Conservation (phyloP, 2,113 vertebrate species). For the Caracal caracal region DNA sequence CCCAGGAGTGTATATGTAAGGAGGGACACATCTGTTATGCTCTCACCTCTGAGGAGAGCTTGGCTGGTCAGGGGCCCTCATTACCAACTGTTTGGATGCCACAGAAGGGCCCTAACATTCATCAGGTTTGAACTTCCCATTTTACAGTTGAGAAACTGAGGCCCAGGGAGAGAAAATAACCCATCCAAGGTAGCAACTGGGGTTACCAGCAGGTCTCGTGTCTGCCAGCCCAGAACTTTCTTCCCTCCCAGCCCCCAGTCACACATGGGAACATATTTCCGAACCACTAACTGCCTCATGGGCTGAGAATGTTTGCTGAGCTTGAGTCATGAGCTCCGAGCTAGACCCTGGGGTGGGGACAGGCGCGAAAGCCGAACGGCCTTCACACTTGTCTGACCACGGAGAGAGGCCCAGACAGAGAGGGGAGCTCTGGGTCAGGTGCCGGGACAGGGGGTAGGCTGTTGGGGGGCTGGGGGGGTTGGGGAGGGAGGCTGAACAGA, state of each 20-base stretch:
- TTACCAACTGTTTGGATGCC: not conserved
- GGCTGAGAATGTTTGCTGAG: constrained; percentile 5
- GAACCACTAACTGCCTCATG: not conserved
- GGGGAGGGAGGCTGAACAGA: not conserved
- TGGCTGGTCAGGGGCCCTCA: not conserved
- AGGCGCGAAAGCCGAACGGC: not conserved
- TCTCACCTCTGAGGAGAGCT: not conserved
- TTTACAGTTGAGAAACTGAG: not conserved
- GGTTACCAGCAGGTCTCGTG: not conserved
- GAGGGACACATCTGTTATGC: not conserved
- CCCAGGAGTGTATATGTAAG: accelerated
- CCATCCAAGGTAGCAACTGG: not conserved
- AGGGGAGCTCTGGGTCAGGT: not conserved
- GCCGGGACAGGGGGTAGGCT: accelerated
- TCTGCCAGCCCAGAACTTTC: not conserved
- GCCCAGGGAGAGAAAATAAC: not conserved
- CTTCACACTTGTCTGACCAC: not conserved
- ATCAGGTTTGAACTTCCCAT: not conserved
- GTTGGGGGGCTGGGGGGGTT: accelerated
- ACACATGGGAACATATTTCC: not conserved
- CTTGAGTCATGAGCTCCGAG: not conserved
- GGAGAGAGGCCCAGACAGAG: not conserved
- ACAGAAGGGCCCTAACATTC: not conserved
- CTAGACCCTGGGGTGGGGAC: not conserved
- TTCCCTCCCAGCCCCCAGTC: not conserved